Percentiles rank a stretch among this genome's conserved stretches.
Evolutionary conservation across 2,888 invertebrate species (phyloP).

Genomic region (Erynnis tages): DNA sequence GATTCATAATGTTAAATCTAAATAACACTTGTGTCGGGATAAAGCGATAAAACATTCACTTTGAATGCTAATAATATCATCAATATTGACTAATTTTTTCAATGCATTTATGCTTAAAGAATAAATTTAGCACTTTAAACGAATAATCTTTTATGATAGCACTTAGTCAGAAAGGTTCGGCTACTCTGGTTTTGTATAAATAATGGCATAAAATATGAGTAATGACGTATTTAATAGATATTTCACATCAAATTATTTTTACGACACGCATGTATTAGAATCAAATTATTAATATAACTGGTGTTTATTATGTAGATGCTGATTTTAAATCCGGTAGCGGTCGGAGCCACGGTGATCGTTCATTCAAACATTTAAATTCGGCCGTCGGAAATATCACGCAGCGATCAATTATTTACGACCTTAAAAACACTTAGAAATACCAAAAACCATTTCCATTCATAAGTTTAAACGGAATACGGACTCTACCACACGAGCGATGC

Average conservation of each 20-base stretch:
- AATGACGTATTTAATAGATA: slow-evolving; percentile 30
- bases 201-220: slow-evolving; percentile 13
- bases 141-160: slow-evolving; percentile 2
- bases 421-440: slow-evolving; percentile 78
- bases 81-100: background rate
- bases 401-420: slow-evolving; percentile 78
- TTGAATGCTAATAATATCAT: background rate
- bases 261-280: slow-evolving; percentile 29
- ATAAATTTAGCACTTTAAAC: background rate
- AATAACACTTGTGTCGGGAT: background rate
- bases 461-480: slow-evolving; percentile 63
- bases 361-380: slow-evolving; percentile 69
- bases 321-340: slow-evolving; percentile 73
- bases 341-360: slow-evolving; percentile 57
- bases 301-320: slow-evolving; percentile 49
- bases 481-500: slow-evolving; percentile 68
- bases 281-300: slow-evolving; percentile 46
- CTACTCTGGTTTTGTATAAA: background rate
- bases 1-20: background rate
- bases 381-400: slow-evolving; percentile 77
- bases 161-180: background rate
- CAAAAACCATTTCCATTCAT: slow-evolving; percentile 80
- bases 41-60: background rate
- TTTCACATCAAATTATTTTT: slow-evolving; percentile 32
- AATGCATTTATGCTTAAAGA: background rate